Evolutionary conservation across 2,113 vertebrate genomes (phyloP), one percentile per base, ranked within the genome.

Genomic region (Tringa solitaria): DNA sequence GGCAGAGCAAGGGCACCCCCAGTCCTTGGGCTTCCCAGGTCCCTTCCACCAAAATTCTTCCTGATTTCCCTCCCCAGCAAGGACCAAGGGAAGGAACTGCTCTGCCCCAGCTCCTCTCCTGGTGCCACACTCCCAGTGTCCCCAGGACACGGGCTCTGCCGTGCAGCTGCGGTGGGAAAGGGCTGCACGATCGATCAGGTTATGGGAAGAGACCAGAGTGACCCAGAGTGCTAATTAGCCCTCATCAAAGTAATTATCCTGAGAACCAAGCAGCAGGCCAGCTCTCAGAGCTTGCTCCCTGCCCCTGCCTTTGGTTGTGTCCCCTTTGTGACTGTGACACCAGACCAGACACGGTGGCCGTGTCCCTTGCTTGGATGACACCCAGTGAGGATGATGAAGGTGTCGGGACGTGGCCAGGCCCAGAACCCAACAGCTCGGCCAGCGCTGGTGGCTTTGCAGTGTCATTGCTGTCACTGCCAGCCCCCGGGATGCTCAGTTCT

Each of bases 1-100:
- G 51, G 35, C 50, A 70, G 12, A 74, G 17, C 59, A 53, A 45
- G 37, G 32, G 9, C 35, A 37, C 8, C 23, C 28, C 35, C 32
- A 35, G 50, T 24, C 46, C 65, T 60, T 17, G 4, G 13, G 3
- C 21, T 46, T 22, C 69, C 75, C 79, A 35, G 12, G 35, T 63
- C 35, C 45, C 41, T 13, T 3, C 65, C 61, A 10, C 5, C 24
- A 9, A 23, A 59, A 14, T 3, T 18, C 10, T 45, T n/a, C 3
- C 0, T 0, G 0, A 21, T 24, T n/a, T 19, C 19, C 53, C 10
- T n/a, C 14, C 37, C 48, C 23, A 2, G 5, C 9, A 5, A 19
- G 57, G 73, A 9, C 7, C 19, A 4, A 10, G 27, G 24, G 45
- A 33, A 24, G 43, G 12, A 13, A 1, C 63, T 0, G 0, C 41